Base-by-base conservation (phyloP, 2,888 invertebrate species). In the Scaeva pyrastri region DNA sequence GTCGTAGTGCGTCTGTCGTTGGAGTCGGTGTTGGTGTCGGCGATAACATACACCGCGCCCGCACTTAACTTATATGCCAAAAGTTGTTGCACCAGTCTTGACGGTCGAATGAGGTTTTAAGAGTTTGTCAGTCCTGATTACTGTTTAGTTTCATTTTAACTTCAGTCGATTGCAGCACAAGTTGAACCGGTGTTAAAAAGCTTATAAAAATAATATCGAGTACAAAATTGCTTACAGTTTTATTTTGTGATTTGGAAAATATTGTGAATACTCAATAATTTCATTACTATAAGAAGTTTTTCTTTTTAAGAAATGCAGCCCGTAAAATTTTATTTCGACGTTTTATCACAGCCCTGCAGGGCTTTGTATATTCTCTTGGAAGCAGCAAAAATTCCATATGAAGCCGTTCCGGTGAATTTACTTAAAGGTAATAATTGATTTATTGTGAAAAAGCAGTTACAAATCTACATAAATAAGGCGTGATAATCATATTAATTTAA, bases 271-370 rank as follows among this genome's bases (percentile, higher is more conserved):
- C 14, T 52, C 43, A 31, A 41, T 23, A 31, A 11, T 26, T 2
- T 11, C 36, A 21, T 31, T 19, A 71, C 11, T 36, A n/a, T 21
- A 19, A 71, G 16, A 23, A 36, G 43, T 78, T 76, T 58, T 5
- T 23, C 62, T 41, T 21, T 2, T 21, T 8, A 88, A n/a, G n/a
- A 88, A 88, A 92, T 92, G 92, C 91, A 91, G 94, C 89, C 93
- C 87, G 88, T 95, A 56, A 95, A 95, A 91, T 93, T 95, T 77
- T 97, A 96, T 91, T 95, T 93, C 88, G 96, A 97, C 93, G 92
- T 96, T 50, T 93, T 97, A 91, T 97, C 96, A 0, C 97, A 96
- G 91, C 96, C 96, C 2, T 95, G 95, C 23, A 94, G 97, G 89
- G 95, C 96, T n/a, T 90, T 97, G 52, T 95, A 95, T 83, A 95